These are phyloP conservation scores for Paralichthys olivaceus DNA, from an alignment of 2,113 vertebrate genomes.

Conservation along the genomic window DNA sequence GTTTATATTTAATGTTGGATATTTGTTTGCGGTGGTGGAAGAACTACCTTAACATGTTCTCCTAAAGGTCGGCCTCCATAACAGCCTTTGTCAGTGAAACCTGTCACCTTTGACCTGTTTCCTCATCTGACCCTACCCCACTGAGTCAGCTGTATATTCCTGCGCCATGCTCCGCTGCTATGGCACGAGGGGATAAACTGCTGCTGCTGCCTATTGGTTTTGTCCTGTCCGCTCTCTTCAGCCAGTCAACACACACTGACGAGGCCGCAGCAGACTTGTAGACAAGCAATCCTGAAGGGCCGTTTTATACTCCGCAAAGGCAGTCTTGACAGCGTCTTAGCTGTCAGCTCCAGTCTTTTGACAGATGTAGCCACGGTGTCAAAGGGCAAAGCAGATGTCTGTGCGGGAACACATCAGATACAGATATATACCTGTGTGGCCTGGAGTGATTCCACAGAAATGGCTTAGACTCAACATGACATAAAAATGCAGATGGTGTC, in stretches of 20 bases:
- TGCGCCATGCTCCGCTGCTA: conserved; percentile 22
- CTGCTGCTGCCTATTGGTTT: conserved; percentile 19
- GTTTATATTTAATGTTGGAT: background rate
- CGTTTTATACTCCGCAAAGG: conserved; percentile 19
- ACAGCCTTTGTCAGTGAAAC: conserved; percentile 20
- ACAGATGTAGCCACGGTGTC: conserved; percentile 52
- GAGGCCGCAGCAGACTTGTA: conserved; percentile 10
- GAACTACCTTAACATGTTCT: background rate
- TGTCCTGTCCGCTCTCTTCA: conserved; percentile 45
- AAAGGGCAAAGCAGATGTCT: conserved; percentile 57
- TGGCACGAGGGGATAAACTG: conserved; percentile 61
- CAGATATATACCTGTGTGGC: conserved; percentile 26
- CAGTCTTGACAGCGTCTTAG: conserved; percentile 43
- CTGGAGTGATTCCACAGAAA: conserved; percentile 25
- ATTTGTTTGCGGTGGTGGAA: background rate
- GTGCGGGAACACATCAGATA: conserved; percentile 33
- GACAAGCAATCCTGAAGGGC: conserved; percentile 26
- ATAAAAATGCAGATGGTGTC: conserved; percentile 8
- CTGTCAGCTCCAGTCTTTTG: conserved; percentile 45
- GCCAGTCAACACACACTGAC: conserved; percentile 24
- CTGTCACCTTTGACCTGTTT: conserved; percentile 33
- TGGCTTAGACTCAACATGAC: conserved; percentile 22
- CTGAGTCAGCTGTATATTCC: conserved; percentile 34
- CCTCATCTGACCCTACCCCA: conserved; percentile 11
- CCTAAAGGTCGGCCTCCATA: background rate